A percentile compares a stretch with the other conserved stretches of the same genome.
phyloP scores from a whole-genome alignment of 2,797 vertebrate genomes.

The Sternotherus odoratus region DNA sequence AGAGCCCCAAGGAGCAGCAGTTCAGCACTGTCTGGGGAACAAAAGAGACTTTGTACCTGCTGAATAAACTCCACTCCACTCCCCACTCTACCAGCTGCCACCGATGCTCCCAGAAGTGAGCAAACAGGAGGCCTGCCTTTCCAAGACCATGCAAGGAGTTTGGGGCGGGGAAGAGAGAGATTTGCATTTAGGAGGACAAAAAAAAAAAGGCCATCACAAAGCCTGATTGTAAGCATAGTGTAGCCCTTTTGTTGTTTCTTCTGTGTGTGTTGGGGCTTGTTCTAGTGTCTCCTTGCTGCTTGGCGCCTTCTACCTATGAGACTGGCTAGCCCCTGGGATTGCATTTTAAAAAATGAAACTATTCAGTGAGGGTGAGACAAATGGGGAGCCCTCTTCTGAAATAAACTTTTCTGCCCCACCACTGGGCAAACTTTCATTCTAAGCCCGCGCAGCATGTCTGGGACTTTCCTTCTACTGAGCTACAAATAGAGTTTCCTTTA shows the following conservation, averaged over 20 bases:
- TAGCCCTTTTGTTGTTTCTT: neutral
- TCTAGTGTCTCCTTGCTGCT: neutral
- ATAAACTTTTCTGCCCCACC: neutral
- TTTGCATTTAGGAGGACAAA: neutral
- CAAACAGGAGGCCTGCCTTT: neutral
- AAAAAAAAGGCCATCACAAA: neutral
- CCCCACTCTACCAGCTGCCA: neutral
- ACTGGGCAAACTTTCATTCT: neutral
- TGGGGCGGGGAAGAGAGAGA: neutral
- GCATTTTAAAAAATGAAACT: neutral
- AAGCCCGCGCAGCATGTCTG: neutral
- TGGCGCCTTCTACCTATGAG: too few relatives aligned
- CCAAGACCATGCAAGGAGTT: neutral
- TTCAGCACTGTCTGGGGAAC: slow-evolving; percentile 42
- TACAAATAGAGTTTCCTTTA: neutral
- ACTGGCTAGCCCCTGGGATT: neutral
- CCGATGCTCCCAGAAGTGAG: neutral
- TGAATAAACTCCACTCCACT: neutral
- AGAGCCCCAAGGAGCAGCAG: neutral
- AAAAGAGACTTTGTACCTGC: slow-evolving; percentile 80
- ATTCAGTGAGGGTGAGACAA: neutral
- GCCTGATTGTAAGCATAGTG: neutral
- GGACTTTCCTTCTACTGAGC: neutral
- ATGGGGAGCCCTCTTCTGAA: neutral
- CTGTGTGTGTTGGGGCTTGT: neutral